Evolutionary conservation across 2,797 vertebrate species (phyloP), one percentile per base, ranked within the genome.

Genomic region (Onychomys arenicola): DNA sequence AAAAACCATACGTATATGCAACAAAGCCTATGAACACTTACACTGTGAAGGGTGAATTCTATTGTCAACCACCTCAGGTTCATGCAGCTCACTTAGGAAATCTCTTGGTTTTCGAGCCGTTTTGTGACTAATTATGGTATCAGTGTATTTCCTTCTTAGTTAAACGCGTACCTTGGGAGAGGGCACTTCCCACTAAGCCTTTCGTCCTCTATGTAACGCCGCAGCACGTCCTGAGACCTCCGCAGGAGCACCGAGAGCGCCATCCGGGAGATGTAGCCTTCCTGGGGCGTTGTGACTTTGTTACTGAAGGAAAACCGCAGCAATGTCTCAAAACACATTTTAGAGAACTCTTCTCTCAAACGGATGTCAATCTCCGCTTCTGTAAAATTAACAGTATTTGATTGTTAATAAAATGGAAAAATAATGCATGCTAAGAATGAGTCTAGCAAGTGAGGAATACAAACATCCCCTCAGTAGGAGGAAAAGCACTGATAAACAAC

Each of bases 221-320:
- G 98, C 8, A 99, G 98, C 25, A 99, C 99, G 69, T 99, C 99
- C 98, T 99, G 99, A 67, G 99, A 99, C 93, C 99, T 98, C 98
- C 99, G 99, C 96, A 99, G 98, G 85, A 99, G 99, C 97, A 99
- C 99, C 0, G 99, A 99, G 71, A 99, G 99, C 0, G 99, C 99
- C 99, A 99, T 99, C 89, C 99, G 99, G 34, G 99, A 99, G 98
- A 99, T 99, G 98, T 99, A 99, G 94, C 99, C 99, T 99, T 99
- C 99, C 98, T 99, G 99, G n/a, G 99, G 99, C n/a, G 99, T 99
- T 94, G 99, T 99, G 96, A 99, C 99, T 98, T 99, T 99, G 98
- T 99, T 99, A 99, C 99, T 99, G 98, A 99, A 99, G 97, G 99
- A 99, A 98, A 99, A 99, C 99, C 99, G 99, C 65, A 99, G 99